Conservation (phyloP, 1,140 invertebrate genomes). For the Reticulitermes speratus region DNA sequence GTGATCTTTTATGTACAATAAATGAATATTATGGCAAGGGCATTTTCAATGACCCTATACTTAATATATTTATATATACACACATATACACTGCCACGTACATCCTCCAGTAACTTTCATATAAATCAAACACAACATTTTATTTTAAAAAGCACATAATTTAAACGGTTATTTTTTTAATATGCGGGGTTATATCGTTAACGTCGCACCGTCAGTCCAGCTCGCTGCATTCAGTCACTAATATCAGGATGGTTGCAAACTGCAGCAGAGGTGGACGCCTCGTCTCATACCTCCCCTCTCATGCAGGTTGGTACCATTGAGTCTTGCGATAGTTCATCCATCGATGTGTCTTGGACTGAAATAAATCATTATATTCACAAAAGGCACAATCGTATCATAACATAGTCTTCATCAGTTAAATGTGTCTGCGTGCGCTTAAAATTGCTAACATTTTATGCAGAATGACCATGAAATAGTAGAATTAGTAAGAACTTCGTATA, state of each 20-base stretch:
- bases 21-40: not conserved
- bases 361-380: conserved; percentile 42
- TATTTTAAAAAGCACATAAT: not conserved
- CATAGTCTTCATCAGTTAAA: not conserved
- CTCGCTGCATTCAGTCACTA: not conserved
- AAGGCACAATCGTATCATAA: not conserved
- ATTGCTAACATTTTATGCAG: not conserved
- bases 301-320: conserved; percentile 71
- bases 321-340: conserved; percentile 79
- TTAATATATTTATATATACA: not conserved
- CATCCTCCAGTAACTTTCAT: not conserved
- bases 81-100: not conserved
- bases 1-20: not conserved
- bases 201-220: not conserved
- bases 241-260: not conserved
- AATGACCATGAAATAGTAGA: too few species aligned
- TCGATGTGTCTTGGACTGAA: conserved; percentile 69
- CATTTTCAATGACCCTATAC: not conserved
- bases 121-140: not conserved
- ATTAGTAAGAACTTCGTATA: not conserved
- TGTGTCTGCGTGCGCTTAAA: not conserved
- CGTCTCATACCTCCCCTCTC: conserved; percentile 68
- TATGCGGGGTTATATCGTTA: not conserved
- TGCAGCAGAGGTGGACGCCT: not conserved
- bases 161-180: not conserved